Evolutionary conservation across 2,888 invertebrate genomes (phyloP).

Genomic region (Pollenia angustigena): DNA sequence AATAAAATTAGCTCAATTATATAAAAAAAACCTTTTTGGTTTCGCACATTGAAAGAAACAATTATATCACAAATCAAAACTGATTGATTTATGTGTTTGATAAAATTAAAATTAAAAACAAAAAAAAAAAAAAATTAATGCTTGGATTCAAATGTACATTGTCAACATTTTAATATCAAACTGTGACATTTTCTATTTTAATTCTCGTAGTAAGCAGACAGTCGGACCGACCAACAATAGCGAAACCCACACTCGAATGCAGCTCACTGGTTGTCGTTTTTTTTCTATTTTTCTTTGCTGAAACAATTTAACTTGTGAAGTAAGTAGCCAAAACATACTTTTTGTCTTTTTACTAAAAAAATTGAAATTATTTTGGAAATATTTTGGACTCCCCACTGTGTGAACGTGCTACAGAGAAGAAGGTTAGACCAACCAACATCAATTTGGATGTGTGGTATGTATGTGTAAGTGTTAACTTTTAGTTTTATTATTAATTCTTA

Average conservation of each 20-base stretch:
- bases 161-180: constrained; percentile 59
- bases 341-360: constrained; percentile 37
- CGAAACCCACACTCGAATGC: constrained; percentile 54
- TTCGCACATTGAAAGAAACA: constrained; percentile 46
- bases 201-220: constrained; percentile 47
- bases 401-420: constrained; percentile 60
- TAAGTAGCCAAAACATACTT: constrained; percentile 41
- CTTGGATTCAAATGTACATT: constrained; percentile 51
- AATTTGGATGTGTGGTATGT: neutral
- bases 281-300: neutral
- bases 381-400: constrained; percentile 59
- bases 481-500: neutral
- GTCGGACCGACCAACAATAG: constrained; percentile 19
- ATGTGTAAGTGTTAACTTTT: neutral
- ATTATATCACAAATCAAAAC: constrained; percentile 42
- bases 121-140: constrained; percentile 1
- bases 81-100: constrained; percentile 62
- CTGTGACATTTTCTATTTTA: constrained; percentile 56
- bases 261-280: constrained; percentile 9
- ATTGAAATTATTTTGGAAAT: constrained; percentile 53
- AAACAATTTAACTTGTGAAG: constrained; percentile 34
- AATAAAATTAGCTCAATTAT: constrained; percentile 21
- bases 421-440: constrained; percentile 37
- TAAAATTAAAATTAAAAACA: constrained; percentile 49
- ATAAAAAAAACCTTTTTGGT: constrained; percentile 3